Conservation (phyloP, 2,888 invertebrate species). For the Pyrochroa serraticornis region DNA sequence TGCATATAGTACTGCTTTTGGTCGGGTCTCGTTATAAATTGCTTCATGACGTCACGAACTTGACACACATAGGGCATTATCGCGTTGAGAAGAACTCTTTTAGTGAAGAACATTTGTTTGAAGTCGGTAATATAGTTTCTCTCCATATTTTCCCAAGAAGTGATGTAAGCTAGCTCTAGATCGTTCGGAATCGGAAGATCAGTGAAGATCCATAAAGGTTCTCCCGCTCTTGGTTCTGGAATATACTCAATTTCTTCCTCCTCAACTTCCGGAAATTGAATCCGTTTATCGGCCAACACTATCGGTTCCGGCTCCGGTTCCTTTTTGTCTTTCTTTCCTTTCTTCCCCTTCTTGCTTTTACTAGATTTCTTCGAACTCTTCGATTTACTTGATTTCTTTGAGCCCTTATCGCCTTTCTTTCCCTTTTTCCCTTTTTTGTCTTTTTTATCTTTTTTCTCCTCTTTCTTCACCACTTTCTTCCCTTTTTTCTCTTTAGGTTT, state of each 20-base stretch:
- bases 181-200: slow-evolving; percentile 47
- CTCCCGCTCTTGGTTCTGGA: slow-evolving; percentile 45
- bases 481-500: slow-evolving; percentile 27
- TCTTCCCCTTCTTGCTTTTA: slow-evolving; percentile 32
- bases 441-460: slow-evolving; percentile 23
- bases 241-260: slow-evolving; percentile 36
- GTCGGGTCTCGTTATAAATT: slow-evolving; percentile 64
- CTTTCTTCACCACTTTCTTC: slow-evolving; percentile 22
- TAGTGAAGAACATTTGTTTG: slow-evolving; percentile 64
- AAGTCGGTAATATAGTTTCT: slow-evolving; percentile 60
- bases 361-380: slow-evolving; percentile 2
- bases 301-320: slow-evolving; percentile 32
- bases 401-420: slow-evolving; percentile 13
- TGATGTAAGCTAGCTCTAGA: slow-evolving; percentile 50
- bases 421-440: slow-evolving; percentile 27
- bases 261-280: slow-evolving; percentile 48
- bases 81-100: slow-evolving; percentile 62
- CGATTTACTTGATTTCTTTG: neutral
- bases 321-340: slow-evolving; percentile 26
- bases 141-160: slow-evolving; percentile 59
- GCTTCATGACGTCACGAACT: slow-evolving; percentile 62
- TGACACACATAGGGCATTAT: slow-evolving; percentile 65
- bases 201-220: slow-evolving; percentile 54
- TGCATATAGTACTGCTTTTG: slow-evolving; percentile 64
- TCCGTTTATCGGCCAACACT: slow-evolving; percentile 46